Percentiles rank a stretch among this genome's conserved stretches.
phyloP scores from a whole-genome alignment of 2,888 invertebrate species.

The Drosophila algonquin region DNA sequence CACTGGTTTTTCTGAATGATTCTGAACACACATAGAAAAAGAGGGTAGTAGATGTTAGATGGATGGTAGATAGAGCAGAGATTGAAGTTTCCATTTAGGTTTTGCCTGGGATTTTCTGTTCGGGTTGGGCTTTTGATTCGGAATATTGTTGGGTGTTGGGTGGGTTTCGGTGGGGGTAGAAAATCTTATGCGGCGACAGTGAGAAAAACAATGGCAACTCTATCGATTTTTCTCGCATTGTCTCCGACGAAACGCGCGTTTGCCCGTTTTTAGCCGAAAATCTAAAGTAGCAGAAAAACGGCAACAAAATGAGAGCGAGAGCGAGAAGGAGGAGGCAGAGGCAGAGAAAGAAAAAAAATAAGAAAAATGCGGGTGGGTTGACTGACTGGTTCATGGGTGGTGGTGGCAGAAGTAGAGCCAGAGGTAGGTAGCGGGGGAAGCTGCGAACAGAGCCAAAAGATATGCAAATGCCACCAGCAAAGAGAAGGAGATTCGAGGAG shows the following conservation, averaged over 20 bases:
- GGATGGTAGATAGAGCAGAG: conserved; percentile 21
- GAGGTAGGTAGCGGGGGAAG: conserved; percentile 18
- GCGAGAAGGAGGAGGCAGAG: conserved; percentile 25
- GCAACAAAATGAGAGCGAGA: conserved; percentile 35
- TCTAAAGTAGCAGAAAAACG: conserved; percentile 70
- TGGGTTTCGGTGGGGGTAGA: conserved; percentile 33
- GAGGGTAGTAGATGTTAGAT: conserved; percentile 9
- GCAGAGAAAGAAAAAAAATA: conserved; percentile 27
- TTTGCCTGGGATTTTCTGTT: too few relatives aligned
- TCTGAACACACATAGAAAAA: background rate
- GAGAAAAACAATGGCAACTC: conserved; percentile 65
- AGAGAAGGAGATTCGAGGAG: conserved; percentile 8
- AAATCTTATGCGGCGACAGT: conserved; percentile 60
- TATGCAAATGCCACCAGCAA: conserved; percentile 64
- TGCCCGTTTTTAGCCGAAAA: conserved; percentile 61
- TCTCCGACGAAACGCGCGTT: conserved; percentile 60
- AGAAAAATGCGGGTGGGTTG: conserved; percentile 48
- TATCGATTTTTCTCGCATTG: conserved; percentile 77
- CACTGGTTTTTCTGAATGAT: conserved; percentile 6
- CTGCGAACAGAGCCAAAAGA: conserved; percentile 62
- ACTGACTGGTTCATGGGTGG: conserved; percentile 35
- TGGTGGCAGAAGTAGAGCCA: background rate
- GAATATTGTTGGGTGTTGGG: conserved; percentile 7
- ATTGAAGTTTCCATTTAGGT: conserved; percentile 8
- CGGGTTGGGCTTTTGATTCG: conserved; percentile 9